Percentiles rank a stretch among this genome's conserved stretches.
Conservation (phyloP, 2,888 invertebrate genomes). For the Anoncus sp. region DNA sequence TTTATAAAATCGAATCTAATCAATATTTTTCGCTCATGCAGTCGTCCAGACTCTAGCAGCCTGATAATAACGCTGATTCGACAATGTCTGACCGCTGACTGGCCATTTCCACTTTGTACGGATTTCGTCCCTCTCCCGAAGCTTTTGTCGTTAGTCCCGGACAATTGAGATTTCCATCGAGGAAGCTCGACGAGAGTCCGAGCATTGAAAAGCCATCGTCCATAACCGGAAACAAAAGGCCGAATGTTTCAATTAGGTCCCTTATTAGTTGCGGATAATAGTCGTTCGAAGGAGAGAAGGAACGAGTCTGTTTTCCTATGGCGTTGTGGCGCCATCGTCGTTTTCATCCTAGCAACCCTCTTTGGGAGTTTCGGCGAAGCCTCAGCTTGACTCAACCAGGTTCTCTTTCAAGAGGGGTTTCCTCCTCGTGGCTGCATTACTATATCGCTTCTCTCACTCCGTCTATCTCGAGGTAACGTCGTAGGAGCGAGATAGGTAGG, state of each 20-base stretch:
- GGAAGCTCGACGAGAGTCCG: constrained; percentile 34
- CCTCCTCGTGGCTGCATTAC: constrained; percentile 25
- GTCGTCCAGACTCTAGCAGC: neutral
- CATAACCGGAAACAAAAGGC: constrained; percentile 73
- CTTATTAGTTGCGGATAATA: constrained; percentile 83
- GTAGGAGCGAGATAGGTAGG: constrained; percentile 51
- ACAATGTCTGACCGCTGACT: constrained; percentile 32
- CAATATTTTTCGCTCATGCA: neutral
- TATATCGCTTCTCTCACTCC: constrained; percentile 38
- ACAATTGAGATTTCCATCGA: constrained; percentile 46
- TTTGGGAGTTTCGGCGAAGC: constrained; percentile 42
- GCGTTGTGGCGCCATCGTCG: constrained; percentile 36
- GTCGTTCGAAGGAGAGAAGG: constrained; percentile 63
- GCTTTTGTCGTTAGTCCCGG: constrained; percentile 35
- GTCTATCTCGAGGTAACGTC: constrained; percentile 31
- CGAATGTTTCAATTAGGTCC: constrained; percentile 81
- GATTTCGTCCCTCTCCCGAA: constrained; percentile 13
- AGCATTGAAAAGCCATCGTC: constrained; percentile 55
- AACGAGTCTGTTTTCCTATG: constrained; percentile 45
- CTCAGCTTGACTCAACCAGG: constrained; percentile 42
- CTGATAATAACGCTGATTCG: constrained; percentile 31
- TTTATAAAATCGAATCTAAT: neutral
- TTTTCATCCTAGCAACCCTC: constrained; percentile 36
- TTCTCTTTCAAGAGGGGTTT: constrained; percentile 59
- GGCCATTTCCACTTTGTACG: constrained; percentile 37